These are phyloP conservation scores for Brachionus rotundiformis DNA, from an alignment of 1,140 invertebrate genomes.

Conservation along the genomic window DNA sequence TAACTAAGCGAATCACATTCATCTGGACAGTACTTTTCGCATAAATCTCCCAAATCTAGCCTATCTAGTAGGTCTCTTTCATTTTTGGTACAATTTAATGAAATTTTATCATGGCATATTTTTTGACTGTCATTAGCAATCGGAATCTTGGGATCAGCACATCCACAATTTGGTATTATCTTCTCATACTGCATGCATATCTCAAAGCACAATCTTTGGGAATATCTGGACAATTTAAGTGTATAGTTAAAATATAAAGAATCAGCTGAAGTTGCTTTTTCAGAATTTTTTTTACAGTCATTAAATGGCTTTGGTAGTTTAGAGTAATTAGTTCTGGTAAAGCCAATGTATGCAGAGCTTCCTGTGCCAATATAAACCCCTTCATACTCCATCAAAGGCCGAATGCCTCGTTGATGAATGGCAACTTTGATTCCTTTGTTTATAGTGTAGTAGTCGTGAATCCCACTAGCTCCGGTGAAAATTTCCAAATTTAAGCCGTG, in stretches of 20 bases:
- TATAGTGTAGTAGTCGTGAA: slow-evolving; percentile 39
- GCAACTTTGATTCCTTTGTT: slow-evolving; percentile 1
- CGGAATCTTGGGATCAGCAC: slow-evolving; percentile 29
- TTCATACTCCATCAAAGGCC: not conserved
- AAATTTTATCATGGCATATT: not conserved
- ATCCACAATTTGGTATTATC: slow-evolving; percentile 36
- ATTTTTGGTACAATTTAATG: not conserved
- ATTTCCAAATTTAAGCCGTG: slow-evolving; percentile 11
- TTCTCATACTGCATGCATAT: slow-evolving; percentile 30
- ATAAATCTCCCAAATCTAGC: not conserved
- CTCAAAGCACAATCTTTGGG: slow-evolving; percentile 21
- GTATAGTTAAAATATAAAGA: slow-evolving; percentile 25
- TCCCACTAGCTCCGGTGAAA: slow-evolving; percentile 15
- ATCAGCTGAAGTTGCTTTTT: not conserved
- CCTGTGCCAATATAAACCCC: not conserved
- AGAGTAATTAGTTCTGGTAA: slow-evolving; percentile 3
- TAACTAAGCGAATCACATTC: slow-evolving; percentile 29
- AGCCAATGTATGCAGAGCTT: not conserved
- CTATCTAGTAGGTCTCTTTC: not conserved
- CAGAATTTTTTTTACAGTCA: not conserved
- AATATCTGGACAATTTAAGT: not conserved
- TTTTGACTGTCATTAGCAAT: not conserved
- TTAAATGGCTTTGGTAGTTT: not conserved
- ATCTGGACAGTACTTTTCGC: not conserved
- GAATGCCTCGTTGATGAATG: not conserved